Percentiles rank a stretch among this genome's conserved stretches.
Conservation (phyloP, 2,888 invertebrate genomes). For the Diaprepes abbreviatus region DNA sequence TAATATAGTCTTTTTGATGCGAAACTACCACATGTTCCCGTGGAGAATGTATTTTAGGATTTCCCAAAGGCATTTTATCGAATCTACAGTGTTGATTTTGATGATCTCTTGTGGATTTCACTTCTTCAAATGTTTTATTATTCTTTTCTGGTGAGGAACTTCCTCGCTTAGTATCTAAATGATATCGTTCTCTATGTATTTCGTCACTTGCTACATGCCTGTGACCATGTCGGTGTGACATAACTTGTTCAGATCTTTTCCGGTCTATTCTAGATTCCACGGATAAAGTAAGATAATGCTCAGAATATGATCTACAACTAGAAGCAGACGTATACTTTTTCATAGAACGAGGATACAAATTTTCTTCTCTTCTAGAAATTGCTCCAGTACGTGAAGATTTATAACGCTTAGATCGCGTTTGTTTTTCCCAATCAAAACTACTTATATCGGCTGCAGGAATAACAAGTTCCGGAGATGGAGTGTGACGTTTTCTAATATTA, state of each 20-base stretch:
- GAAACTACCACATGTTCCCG: neutral
- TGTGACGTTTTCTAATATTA: neutral
- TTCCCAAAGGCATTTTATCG: neutral
- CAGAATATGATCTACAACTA: conserved; percentile 15
- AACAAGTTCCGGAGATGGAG: neutral
- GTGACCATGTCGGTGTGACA: neutral
- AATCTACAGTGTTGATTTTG: neutral
- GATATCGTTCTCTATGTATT: neutral
- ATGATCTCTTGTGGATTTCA: neutral
- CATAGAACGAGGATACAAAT: neutral
- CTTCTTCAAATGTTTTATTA: neutral
- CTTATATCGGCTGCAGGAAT: neutral
- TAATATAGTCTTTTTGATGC: neutral
- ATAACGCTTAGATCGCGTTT: neutral
- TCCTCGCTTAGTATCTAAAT: neutral
- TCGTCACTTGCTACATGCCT: conserved; percentile 10
- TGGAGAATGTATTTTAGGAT: neutral
- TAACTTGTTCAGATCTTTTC: neutral
- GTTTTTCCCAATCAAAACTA: neutral
- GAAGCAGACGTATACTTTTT: conserved; percentile 4
- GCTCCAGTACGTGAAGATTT: neutral
- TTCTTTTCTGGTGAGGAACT: conserved; percentile 1
- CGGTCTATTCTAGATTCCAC: neutral
- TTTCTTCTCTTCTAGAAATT: neutral
- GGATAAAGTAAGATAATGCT: neutral